These are phyloP conservation scores for Cephalopterus ornatus DNA, from an alignment of 2,113 vertebrate species.

Conservation along the genomic window DNA sequence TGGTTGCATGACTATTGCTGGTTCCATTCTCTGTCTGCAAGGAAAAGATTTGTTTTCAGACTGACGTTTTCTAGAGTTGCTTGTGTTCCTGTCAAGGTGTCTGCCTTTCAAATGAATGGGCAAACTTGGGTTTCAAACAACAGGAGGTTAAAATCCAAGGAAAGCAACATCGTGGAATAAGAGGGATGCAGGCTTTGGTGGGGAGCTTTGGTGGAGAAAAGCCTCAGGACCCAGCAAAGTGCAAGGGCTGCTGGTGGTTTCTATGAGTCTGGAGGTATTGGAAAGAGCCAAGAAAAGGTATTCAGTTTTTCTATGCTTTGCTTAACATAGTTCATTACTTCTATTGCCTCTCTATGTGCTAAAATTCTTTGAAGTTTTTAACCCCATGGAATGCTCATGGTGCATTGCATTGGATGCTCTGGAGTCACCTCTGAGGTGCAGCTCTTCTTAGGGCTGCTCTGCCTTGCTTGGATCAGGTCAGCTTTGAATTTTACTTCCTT, in stretches of 20 bases:
- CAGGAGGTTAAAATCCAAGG: neutral
- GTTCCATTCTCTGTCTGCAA: neutral
- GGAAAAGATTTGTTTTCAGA: neutral
- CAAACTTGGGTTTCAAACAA: neutral
- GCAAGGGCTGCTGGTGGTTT: neutral
- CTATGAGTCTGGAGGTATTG: neutral
- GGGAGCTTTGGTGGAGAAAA: neutral
- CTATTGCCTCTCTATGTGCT: neutral
- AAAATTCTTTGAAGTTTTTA: neutral
- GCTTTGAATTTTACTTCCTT: neutral
- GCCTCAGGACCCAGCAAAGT: neutral
- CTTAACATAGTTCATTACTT: neutral
- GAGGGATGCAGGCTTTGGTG: neutral
- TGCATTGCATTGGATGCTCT: neutral
- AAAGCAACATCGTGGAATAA: neutral
- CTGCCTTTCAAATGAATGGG: neutral
- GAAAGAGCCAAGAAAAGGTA: neutral
- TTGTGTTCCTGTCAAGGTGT: neutral
- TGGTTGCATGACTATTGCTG: accelerated
- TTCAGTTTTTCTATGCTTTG: neutral
- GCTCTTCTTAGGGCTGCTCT: neutral
- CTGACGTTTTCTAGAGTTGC: neutral
- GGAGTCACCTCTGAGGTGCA: neutral
- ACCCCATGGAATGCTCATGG: neutral
- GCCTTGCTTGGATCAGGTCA: neutral